phyloP scores from a whole-genome alignment of 2,888 invertebrate genomes.

The Lithophane semibrunnea region DNA sequence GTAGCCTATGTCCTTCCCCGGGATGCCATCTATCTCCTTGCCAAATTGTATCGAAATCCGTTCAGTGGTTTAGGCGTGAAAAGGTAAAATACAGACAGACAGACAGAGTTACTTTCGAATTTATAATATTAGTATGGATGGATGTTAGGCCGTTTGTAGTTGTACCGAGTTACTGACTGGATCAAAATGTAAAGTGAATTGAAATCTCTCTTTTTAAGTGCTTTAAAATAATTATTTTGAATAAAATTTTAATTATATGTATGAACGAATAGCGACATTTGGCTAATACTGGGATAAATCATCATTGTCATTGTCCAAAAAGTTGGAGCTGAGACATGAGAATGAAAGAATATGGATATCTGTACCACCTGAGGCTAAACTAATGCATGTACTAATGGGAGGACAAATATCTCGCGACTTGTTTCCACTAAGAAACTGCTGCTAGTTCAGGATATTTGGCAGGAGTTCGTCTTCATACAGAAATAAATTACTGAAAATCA shows the following conservation, averaged over 20 bases:
- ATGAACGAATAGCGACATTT: neutral
- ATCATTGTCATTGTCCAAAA: neutral
- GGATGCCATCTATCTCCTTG: too few species aligned
- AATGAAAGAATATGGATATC: neutral
- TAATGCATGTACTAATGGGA: neutral
- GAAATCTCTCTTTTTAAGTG: conserved; percentile 13
- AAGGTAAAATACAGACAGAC: too few species aligned
- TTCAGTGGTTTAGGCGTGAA: too few species aligned
- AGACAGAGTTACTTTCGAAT: too few species aligned
- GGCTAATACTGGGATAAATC: neutral
- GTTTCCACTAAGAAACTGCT: neutral
- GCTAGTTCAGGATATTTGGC: too few species aligned
- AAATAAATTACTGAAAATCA: neutral
- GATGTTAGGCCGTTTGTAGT: neutral
- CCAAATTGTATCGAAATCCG: too few species aligned
- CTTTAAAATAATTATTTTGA: neutral
- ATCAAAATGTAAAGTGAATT: conserved; percentile 13
- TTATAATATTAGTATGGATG: too few species aligned
- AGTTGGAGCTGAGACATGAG: neutral
- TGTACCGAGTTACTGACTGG: neutral
- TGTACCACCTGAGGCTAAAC: neutral
- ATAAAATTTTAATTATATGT: too few species aligned
- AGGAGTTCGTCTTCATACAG: neutral
- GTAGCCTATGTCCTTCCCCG: too few species aligned
- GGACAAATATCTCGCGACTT: neutral